A percentile compares a stretch with the other conserved stretches of the same genome.
Conservation (phyloP, 2,113 vertebrate species). For the Sapayoa aenigma region DNA sequence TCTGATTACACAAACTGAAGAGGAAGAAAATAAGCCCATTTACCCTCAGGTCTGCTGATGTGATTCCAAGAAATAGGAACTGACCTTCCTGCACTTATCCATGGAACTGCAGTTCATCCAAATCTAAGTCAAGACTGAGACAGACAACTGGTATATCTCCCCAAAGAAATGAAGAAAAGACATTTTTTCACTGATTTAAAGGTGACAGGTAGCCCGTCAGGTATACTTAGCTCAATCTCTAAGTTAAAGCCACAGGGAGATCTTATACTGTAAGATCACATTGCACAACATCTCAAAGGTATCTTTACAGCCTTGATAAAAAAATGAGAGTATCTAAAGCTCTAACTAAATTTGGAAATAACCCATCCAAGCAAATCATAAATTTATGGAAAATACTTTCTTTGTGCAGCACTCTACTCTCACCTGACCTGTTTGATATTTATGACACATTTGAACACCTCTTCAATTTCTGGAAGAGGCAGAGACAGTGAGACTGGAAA, state of each 20-base stretch:
- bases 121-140: rapidly evolving
- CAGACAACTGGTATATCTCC: background rate
- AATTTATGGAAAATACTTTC: background rate
- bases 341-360: background rate
- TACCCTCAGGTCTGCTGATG: background rate
- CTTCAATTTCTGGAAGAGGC: background rate
- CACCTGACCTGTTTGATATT: background rate
- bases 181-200: background rate
- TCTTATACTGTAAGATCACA: background rate
- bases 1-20: background rate
- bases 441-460: background rate
- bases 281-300: background rate
- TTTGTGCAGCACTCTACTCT: background rate
- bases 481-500: background rate
- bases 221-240: background rate
- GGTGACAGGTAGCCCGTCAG: background rate
- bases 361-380: background rate
- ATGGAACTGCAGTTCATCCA: background rate
- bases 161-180: background rate
- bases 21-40: background rate
- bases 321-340: background rate
- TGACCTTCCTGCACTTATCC: background rate
- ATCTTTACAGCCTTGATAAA: background rate
- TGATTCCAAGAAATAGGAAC: background rate
- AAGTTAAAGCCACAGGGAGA: background rate